Percentiles rank a stretch among this genome's conserved stretches.
These are phyloP conservation scores for Danio aesculapii DNA, from an alignment of 2,797 vertebrate species.

Conservation along the genomic window DNA sequence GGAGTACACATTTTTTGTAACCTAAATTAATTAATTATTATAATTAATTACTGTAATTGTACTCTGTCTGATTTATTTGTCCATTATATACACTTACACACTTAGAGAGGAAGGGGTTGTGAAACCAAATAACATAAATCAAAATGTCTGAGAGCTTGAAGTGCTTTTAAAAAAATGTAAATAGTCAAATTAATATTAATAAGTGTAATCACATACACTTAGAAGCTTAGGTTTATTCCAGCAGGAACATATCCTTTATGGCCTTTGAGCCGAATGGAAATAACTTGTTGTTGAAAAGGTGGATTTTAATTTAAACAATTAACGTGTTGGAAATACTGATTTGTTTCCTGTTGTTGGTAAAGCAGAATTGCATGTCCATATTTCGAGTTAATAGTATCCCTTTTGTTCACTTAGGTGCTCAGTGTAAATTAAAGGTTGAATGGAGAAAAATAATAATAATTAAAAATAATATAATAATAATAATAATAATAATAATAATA, in stretches of 20 bases:
- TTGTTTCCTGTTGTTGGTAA: conserved; percentile 17
- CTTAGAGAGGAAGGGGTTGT: conserved; percentile 5
- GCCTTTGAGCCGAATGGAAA: conserved; percentile 13
- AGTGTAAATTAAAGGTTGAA: neutral
- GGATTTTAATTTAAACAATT: conserved; percentile 33
- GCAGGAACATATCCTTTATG: conserved; percentile 5
- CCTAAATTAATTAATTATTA: conserved; percentile 38
- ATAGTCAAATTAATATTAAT: conserved; percentile 16
- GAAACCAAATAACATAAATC: conserved; percentile 33
- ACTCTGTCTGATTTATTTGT: conserved; percentile 19
- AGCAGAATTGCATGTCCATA: neutral
- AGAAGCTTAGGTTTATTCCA: conserved; percentile 11
- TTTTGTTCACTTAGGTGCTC: conserved; percentile 24
- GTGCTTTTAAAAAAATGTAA: conserved; percentile 14
- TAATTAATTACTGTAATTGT: conserved; percentile 29
- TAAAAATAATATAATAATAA: neutral
- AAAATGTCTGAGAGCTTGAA: conserved; percentile 22
- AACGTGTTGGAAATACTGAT: conserved; percentile 11
- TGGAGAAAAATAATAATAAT: neutral
- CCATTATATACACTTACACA: neutral
- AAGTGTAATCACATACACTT: conserved; percentile 1
- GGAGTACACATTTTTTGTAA: conserved; percentile 12
- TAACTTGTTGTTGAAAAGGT: conserved; percentile 10
- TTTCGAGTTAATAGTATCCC: conserved; percentile 23
- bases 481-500: neutral